A percentile compares a stretch with the other conserved stretches of the same genome.
Evolutionary conservation across 2,113 vertebrate genomes (phyloP).

Genomic region (Coregonus clupeaformis): DNA sequence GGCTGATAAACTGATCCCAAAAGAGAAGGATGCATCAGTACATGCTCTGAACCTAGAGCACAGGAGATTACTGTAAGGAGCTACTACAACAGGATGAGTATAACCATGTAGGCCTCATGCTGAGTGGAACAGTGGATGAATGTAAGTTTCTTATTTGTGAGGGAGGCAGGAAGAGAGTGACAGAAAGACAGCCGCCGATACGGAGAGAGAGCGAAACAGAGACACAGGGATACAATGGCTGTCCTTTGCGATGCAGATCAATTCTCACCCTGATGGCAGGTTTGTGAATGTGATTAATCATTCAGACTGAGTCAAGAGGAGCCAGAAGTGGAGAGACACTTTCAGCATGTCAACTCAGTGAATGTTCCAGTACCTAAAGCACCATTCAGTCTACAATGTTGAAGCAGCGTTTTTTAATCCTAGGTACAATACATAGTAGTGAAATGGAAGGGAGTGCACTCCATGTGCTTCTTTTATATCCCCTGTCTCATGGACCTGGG

Average conservation of each 20-base stretch:
- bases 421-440: background rate
- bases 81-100: too few species aligned
- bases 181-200: background rate
- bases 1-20: too few species aligned
- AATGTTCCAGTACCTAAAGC: background rate
- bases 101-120: too few species aligned
- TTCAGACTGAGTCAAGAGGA: background rate
- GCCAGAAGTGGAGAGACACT: background rate
- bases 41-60: too few species aligned
- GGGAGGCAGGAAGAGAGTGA: background rate
- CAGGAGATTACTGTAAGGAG: too few species aligned
- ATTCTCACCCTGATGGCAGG: background rate
- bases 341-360: background rate
- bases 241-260: background rate
- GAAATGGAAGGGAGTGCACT: background rate
- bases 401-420: background rate
- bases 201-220: background rate
- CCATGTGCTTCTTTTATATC: background rate
- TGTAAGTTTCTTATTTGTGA: too few species aligned
- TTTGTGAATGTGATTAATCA: background rate
- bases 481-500: constrained; percentile 12
- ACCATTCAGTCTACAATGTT: background rate
- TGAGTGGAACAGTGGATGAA: too few species aligned
- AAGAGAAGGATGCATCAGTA: too few species aligned
- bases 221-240: background rate